A percentile compares a stretch with the other conserved stretches of the same genome.
These are phyloP conservation scores for Neopipo cinnamomea DNA, from an alignment of 2,113 vertebrate species.

Conservation along the genomic window DNA sequence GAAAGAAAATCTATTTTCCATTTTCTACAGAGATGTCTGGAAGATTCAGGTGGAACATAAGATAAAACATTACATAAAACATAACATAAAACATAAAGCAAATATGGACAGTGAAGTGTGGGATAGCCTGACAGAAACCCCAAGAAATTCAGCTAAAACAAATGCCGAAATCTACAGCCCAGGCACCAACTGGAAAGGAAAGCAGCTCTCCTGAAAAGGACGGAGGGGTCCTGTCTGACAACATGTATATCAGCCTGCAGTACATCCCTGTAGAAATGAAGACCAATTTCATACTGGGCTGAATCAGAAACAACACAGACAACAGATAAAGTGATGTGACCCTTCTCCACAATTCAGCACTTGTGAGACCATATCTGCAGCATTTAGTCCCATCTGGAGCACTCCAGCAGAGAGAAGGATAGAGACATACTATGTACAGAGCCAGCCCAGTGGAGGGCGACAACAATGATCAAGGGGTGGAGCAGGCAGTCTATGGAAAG, in stretches of 20 bases:
- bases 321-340: neutral
- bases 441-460: neutral
- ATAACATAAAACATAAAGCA: too few relatives aligned
- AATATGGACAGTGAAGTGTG: neutral
- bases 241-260: neutral
- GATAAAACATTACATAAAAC: neutral
- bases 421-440: neutral
- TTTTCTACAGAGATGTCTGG: neutral
- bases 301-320: neutral
- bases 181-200: neutral
- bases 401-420: neutral
- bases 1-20: neutral
- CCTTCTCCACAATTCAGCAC: neutral
- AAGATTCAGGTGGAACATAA: neutral
- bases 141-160: neutral
- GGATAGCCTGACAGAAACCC: neutral
- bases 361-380: neutral
- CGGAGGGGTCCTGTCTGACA: neutral
- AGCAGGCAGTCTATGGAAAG: rapidly evolving
- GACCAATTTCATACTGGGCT: neutral
- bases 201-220: neutral
- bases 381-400: neutral
- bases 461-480: neutral
- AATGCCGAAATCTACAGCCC: neutral
- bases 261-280: neutral